Percentiles rank a stretch among this genome's conserved stretches.
phyloP scores from a whole-genome alignment of 1,140 invertebrate genomes.

The Drosophila triauraria region DNA sequence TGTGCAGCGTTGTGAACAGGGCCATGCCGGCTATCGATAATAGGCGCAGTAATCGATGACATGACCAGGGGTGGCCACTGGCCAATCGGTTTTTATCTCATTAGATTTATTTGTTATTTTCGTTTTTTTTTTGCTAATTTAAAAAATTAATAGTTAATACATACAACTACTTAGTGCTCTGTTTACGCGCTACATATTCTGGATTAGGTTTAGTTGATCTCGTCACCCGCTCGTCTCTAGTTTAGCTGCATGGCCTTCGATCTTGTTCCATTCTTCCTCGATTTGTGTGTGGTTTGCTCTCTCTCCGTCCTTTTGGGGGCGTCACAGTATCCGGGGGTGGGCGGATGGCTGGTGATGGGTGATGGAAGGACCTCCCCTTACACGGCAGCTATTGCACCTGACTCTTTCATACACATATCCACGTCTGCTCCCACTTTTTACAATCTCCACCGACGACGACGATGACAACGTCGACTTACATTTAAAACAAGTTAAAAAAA shows the following conservation, averaged over 20 bases:
- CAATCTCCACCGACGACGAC: not conserved
- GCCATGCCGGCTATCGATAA: conserved; percentile 35
- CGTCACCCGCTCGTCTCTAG: conserved; percentile 12
- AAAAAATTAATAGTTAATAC: conserved; percentile 74
- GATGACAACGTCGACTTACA: conserved; percentile 1
- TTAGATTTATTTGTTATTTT: conserved; percentile 68
- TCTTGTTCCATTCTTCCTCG: not conserved
- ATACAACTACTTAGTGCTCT: conserved; percentile 78
- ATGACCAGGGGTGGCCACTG: not conserved
- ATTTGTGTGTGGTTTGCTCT: conserved; percentile 5
- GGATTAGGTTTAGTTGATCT: conserved; percentile 75
- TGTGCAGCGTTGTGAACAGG: conserved; percentile 85
- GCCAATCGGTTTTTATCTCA: conserved; percentile 32
- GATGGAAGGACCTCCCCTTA: not conserved
- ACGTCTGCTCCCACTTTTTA: conserved; percentile 28
- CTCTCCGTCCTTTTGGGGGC: conserved; percentile 1
- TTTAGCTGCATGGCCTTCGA: conserved; percentile 20
- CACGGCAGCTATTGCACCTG: conserved; percentile 30
- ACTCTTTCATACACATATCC: conserved; percentile 10
- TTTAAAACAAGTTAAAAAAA: conserved; percentile 39
- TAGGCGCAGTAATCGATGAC: not conserved
- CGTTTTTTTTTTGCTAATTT: conserved; percentile 59
- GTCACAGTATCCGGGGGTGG: conserved; percentile 24
- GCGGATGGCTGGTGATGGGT: conserved; percentile 10
- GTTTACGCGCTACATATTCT: conserved; percentile 73